phyloP scores from a whole-genome alignment of 53 echinoderm and acorn worm genomes.

The Pentamera pediparva region DNA sequence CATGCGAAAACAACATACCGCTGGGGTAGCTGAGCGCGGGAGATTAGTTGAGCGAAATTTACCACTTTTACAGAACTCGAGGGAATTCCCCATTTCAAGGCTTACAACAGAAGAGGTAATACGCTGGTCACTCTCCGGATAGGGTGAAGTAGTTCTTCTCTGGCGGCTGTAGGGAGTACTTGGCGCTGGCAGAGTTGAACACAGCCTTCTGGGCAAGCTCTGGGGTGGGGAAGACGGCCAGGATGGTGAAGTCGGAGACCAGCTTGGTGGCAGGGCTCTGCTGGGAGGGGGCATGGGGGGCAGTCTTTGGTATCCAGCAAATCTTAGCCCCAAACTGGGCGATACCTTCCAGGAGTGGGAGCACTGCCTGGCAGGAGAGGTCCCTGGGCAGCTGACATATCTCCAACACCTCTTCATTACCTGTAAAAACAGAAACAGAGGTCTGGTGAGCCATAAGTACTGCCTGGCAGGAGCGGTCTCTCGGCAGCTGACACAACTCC shows the following conservation, averaged over 20 bases:
- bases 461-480: slow-evolving; percentile 60
- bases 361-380: slow-evolving; percentile 55
- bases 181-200: slow-evolving; percentile 60
- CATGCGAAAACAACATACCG: no score
- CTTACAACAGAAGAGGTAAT: no score
- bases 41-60: no score
- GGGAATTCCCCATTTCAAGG: no score
- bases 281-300: slow-evolving; percentile 26
- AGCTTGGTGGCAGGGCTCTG: slow-evolving; percentile 66
- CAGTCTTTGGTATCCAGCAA: slow-evolving; percentile 64
- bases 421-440: slow-evolving; percentile 28
- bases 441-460: background rate
- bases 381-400: slow-evolving; percentile 56
- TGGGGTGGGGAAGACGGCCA: slow-evolving; percentile 54
- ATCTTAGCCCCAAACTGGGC: slow-evolving; percentile 66
- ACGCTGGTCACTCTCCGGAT: slow-evolving; percentile 27
- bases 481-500: slow-evolving; percentile 57
- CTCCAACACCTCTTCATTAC: slow-evolving; percentile 57
- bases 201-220: slow-evolving; percentile 73
- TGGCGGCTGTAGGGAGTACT: slow-evolving; percentile 60
- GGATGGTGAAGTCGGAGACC: slow-evolving; percentile 68
- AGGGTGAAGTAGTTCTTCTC: slow-evolving; percentile 53
- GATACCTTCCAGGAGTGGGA: slow-evolving; percentile 56
- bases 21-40: no score
- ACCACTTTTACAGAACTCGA: no score